These are phyloP conservation scores for Bolinopsis microptera DNA, from an alignment of 37 sponge, comb jelly and placozoan species.

Conservation along the genomic window DNA sequence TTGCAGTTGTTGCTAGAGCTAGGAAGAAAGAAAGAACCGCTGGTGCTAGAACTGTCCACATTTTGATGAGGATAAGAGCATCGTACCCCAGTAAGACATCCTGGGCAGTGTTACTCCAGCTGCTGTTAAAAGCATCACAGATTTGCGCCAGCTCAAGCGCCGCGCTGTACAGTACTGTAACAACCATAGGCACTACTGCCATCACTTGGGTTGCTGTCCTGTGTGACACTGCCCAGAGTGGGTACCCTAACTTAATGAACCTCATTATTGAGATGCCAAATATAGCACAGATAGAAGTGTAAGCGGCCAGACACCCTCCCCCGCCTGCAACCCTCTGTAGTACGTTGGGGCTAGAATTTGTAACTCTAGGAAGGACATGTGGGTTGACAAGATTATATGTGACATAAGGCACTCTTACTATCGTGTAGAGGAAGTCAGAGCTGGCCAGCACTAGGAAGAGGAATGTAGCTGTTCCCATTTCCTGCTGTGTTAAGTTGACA, in stretches of 20 bases:
- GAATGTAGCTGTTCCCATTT: neutral
- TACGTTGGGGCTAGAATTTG: neutral
- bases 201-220: neutral
- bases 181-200: neutral
- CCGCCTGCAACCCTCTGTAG: neutral
- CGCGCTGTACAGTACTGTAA: neutral
- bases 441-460: neutral
- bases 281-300: neutral
- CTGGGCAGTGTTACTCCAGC: neutral
- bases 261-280: conserved; percentile 13
- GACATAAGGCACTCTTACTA: neutral
- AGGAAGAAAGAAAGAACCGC: neutral
- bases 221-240: neutral
- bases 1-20: neutral
- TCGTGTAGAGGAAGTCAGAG: neutral
- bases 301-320: neutral
- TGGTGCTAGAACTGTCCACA: neutral
- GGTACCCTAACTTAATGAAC: neutral
- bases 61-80: neutral
- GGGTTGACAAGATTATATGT: neutral
- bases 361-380: neutral
- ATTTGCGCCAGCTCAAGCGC: neutral
- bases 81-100: neutral
- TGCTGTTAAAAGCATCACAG: neutral
- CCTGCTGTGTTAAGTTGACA: neutral